A percentile compares a stretch with the other conserved stretches of the same genome.
Conservation (phyloP, 2,797 vertebrate species). For the Hapalemur alaotrensis region DNA sequence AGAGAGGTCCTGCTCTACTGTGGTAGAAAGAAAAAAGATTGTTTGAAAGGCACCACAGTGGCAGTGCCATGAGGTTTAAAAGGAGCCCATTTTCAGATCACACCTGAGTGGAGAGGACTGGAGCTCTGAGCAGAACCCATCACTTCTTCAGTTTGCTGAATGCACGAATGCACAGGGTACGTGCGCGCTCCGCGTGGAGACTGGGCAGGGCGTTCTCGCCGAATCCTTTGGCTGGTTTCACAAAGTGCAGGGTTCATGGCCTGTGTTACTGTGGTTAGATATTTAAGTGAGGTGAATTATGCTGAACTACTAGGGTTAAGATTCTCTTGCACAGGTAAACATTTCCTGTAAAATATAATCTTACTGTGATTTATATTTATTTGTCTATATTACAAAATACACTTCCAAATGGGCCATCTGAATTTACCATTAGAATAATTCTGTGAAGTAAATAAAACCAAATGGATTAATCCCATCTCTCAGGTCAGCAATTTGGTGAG, state of each 20-base stretch:
- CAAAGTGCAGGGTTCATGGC: neutral
- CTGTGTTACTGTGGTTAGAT: neutral
- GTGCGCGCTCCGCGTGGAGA: accelerated
- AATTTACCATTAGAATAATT: neutral
- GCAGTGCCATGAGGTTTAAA: neutral
- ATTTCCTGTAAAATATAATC: neutral
- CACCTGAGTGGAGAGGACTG: neutral
- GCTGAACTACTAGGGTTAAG: neutral
- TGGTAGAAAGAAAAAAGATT: neutral
- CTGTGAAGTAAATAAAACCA: neutral
- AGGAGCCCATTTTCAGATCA: neutral
- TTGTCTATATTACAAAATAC: neutral
- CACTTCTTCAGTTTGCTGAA: neutral
- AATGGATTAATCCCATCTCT: neutral
- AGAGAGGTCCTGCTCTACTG: neutral
- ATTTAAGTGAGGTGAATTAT: neutral
- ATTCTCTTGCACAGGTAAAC: neutral
- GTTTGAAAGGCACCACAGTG: neutral
- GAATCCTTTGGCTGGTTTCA: neutral
- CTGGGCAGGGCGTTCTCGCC: neutral
- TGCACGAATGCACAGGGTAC: accelerated
- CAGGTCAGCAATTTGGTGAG: neutral
- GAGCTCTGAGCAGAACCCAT: neutral
- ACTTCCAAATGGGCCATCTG: neutral
- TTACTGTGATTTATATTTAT: neutral